Percentiles rank a stretch among this genome's conserved stretches.
Evolutionary conservation across 1,140 invertebrate species (phyloP).

Genomic region (Aphaenogaster rudis): DNA sequence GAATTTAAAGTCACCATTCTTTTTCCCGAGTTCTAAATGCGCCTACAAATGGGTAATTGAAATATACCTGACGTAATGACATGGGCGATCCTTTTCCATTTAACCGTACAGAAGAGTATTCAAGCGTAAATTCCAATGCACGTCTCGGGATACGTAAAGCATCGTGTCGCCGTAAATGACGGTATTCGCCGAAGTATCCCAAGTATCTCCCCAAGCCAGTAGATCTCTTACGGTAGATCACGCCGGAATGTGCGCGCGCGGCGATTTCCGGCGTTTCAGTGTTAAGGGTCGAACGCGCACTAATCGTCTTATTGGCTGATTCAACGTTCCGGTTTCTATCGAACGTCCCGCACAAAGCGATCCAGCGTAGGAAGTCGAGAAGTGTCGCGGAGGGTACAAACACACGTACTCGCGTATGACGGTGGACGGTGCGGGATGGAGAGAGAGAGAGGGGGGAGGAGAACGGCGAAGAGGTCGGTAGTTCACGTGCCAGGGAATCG

Average conservation of each 20-base stretch:
- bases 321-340: conserved; percentile 55
- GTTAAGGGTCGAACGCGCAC: conserved; percentile 49
- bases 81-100: background rate
- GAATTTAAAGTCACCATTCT: background rate
- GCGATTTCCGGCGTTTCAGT: conserved; percentile 58
- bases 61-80: conserved; percentile 8
- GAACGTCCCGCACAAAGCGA: conserved; percentile 59
- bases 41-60: conserved; percentile 4
- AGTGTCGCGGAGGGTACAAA: conserved; percentile 16
- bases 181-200: conserved; percentile 63
- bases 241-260: conserved; percentile 57
- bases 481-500: conserved; percentile 70
- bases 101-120: background rate
- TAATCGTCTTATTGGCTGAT: conserved; percentile 71
- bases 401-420: background rate
- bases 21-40: background rate
- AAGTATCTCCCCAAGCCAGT: conserved; percentile 39
- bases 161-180: conserved; percentile 39
- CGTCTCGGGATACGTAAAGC: conserved; percentile 13
- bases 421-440: background rate
- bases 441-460: background rate
- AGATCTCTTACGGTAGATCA: conserved; percentile 66
- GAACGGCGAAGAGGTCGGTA: background rate
- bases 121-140: background rate
- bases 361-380: conserved; percentile 41